A percentile compares a stretch with the other conserved stretches of the same genome.
Evolutionary conservation across 2,888 invertebrate genomes (phyloP).

Genomic region (Ophonus ardosiacus): DNA sequence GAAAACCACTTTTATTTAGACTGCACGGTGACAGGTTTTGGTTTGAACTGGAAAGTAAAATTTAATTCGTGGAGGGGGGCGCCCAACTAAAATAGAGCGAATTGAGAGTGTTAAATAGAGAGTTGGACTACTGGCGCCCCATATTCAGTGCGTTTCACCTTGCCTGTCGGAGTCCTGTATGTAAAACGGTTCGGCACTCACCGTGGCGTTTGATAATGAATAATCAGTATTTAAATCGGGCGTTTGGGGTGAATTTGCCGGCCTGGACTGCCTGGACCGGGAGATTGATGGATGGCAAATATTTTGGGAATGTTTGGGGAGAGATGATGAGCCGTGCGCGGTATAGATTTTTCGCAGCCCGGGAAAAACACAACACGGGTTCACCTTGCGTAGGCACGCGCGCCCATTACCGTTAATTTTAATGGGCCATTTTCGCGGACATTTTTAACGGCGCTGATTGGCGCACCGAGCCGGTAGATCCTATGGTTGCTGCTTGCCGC

Average conservation of each 20-base stretch:
- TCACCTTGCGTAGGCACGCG: constrained; percentile 52
- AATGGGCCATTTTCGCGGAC: constrained; percentile 61
- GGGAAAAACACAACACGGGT: constrained; percentile 40
- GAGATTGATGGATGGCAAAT: constrained; percentile 40
- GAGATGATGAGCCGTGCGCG: constrained; percentile 32
- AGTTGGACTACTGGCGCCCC: too few relatives aligned
- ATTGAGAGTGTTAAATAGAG: too few relatives aligned
- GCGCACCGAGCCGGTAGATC: not conserved
- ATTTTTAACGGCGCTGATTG: constrained; percentile 59
- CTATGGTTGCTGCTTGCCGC: not conserved
- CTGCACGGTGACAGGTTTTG: too few relatives aligned
- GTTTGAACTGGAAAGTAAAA: too few relatives aligned
- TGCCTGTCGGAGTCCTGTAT: too few relatives aligned
- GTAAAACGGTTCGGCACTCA: too few relatives aligned
- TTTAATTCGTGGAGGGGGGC: too few relatives aligned
- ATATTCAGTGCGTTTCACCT: too few relatives aligned
- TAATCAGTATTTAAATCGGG: constrained; percentile 35
- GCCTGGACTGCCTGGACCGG: not conserved
- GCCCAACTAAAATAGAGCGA: too few relatives aligned
- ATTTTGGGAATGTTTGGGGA: constrained; percentile 44
- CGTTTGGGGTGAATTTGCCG: constrained; percentile 6
- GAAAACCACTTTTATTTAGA: too few relatives aligned
- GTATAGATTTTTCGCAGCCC: constrained; percentile 43
- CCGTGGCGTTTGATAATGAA: not conserved
- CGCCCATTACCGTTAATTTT: constrained; percentile 61